Evolutionary conservation across 1,140 invertebrate species (phyloP).

Genomic region (Leptopilina boulardi): DNA sequence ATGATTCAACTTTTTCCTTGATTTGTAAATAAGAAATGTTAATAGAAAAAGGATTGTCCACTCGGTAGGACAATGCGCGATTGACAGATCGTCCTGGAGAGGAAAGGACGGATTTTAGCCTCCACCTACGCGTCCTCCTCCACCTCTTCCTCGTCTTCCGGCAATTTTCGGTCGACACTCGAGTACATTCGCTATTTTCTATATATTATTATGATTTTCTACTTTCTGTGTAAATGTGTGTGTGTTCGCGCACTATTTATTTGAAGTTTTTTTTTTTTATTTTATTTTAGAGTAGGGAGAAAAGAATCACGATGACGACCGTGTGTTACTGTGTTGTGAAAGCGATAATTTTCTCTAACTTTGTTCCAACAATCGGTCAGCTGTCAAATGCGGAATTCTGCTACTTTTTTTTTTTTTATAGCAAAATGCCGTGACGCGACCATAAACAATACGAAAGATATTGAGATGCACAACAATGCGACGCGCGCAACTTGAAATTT

Average conservation of each 20-base stretch:
- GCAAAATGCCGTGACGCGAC: conserved; percentile 15
- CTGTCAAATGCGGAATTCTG: conserved; percentile 8
- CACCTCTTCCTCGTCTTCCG: conserved; percentile 28
- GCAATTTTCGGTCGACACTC: conserved; percentile 25
- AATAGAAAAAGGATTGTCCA: not conserved
- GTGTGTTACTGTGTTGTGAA: not conserved
- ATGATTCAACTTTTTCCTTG: not conserved
- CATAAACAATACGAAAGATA: not conserved
- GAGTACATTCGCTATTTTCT: conserved; percentile 28
- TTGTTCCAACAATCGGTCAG: conserved; percentile 1
- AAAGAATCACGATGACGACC: not conserved
- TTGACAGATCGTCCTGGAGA: conserved; percentile 23
- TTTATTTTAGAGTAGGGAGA: not conserved
- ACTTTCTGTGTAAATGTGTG: too few relatives aligned
- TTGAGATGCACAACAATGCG: not conserved
- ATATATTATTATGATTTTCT: not conserved
- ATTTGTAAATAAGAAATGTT: not conserved
- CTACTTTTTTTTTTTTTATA: too few relatives aligned
- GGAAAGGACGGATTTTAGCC: conserved; percentile 9
- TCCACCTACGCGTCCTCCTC: conserved; percentile 25
- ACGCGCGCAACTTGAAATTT: not conserved
- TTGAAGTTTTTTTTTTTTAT: not conserved
- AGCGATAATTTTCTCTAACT: not conserved
- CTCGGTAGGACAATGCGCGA: conserved; percentile 3
- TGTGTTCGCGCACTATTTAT: conserved; percentile 22